Evolutionary conservation across 2,888 invertebrate species (phyloP).

Genomic region (Eulithis testata): DNA sequence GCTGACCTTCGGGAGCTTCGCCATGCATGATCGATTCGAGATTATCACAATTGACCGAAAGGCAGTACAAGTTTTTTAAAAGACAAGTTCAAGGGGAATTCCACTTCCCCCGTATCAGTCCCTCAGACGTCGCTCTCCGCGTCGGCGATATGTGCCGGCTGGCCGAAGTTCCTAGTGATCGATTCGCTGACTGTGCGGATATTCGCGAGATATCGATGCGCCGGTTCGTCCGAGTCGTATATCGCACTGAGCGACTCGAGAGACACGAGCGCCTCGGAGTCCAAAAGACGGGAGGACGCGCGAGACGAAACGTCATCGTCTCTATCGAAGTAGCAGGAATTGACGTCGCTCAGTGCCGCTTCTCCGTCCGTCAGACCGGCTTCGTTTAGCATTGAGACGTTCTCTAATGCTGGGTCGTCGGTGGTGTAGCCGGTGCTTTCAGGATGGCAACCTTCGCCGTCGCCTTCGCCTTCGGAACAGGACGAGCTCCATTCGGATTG

Average conservation of each 20-base stretch:
- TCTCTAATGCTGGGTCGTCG: constrained; percentile 93
- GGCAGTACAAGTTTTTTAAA: constrained; percentile 45
- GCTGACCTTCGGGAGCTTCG: constrained; percentile 54
- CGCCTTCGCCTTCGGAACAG: constrained; percentile 83
- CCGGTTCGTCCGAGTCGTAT: constrained; percentile 89
- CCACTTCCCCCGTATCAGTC: constrained; percentile 42
- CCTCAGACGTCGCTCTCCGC: constrained; percentile 86
- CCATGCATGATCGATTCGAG: constrained; percentile 58
- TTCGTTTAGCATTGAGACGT: constrained; percentile 93
- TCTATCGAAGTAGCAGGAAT: constrained; percentile 90
- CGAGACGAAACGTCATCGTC: constrained; percentile 92
- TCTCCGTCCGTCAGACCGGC: constrained; percentile 94
- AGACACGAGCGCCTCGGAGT: constrained; percentile 90
- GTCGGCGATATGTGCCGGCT: constrained; percentile 87
- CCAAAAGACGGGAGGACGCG: constrained; percentile 92
- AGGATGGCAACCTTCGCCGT: constrained; percentile 80
- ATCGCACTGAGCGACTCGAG: constrained; percentile 92
- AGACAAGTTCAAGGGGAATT: constrained; percentile 37
- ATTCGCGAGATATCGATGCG: constrained; percentile 88
- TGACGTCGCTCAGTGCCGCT: constrained; percentile 94
- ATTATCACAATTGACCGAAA: constrained; percentile 64
- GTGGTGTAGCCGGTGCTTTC: constrained; percentile 94
- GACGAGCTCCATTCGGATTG: constrained; percentile 92
- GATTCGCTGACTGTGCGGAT: constrained; percentile 91
- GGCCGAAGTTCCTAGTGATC: constrained; percentile 90